Evolutionary conservation across 2,797 vertebrate species (phyloP), one percentile per base, ranked within the genome.

Genomic region (Cossypha heuglini): DNA sequence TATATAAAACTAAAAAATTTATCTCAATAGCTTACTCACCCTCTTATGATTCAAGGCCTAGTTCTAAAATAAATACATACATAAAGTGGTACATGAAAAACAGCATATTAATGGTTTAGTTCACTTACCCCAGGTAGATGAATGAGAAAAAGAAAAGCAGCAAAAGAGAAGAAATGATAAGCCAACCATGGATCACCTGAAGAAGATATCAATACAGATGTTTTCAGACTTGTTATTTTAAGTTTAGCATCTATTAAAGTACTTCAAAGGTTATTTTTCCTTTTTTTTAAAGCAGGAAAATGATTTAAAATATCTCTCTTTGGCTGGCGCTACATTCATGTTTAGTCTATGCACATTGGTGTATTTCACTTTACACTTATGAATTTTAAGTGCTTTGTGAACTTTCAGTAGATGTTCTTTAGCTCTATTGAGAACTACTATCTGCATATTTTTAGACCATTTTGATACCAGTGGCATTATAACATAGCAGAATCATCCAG

Each of bases 181-280:
- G 98, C 99, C 99, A 99, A 79, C 98, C 99, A 94, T 99, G 99
- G 97, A 99, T 99, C 93, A 99, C 99, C 99, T 99, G 95, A 59
- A 94, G 55, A 69, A 93, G 13, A 16, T 11, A 91, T 6, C 40
- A 72, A 52, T 20, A 61, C 3, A 80, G 17, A 31, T 38, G 11
- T 16, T 67, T 63, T 84, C 28, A 45, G 11, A 80, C 28, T 58
- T 63, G 5, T 12, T 58, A 76, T 73, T 90, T 85, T 49, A 35
- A 81, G 69, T 21, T 49, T 46, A 85, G 1, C 46, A 49, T 33
- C 31, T 51, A 82, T 38, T 77, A 5, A 75, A 85, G 75, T 29
- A 20, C 13, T 86, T 92, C 76, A 43, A 86, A 63, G 4, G 20
- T 48, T 67, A 84, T 72, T 85, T 55, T 61, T 26, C 18, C 10